Evolutionary conservation across 2,797 vertebrate genomes (phyloP).

Genomic region (Argyrosomus regius): DNA sequence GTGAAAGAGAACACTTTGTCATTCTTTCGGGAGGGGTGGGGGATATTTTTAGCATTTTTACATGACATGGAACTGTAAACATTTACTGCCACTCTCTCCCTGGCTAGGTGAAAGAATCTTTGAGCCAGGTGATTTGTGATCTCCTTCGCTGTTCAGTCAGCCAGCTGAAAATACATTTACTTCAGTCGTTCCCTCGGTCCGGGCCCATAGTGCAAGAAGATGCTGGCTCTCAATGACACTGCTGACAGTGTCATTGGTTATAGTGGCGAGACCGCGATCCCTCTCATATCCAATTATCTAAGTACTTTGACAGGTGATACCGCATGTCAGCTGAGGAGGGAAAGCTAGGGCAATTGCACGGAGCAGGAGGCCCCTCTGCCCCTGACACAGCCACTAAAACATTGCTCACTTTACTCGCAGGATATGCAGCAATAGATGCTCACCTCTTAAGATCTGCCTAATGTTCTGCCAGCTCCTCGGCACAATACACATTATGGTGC

Average conservation of each 20-base stretch:
- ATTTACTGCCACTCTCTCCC: conserved; percentile 70
- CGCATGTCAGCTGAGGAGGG: conserved; percentile 92
- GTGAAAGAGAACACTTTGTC: conserved; percentile 71
- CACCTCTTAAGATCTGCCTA: conserved; percentile 89
- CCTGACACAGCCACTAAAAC: conserved; percentile 77
- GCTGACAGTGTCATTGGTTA: conserved; percentile 81
- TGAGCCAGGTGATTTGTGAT: conserved; percentile 79
- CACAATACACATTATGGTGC: conserved; percentile 86
- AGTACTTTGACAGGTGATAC: conserved; percentile 93
- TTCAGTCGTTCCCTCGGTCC: conserved; percentile 68
- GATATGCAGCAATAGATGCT: conserved; percentile 88
- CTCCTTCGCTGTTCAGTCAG: conserved; percentile 77
- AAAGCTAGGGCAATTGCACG: conserved; percentile 69
- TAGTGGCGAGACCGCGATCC: conserved; percentile 80
- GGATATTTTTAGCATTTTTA: conserved; percentile 84
- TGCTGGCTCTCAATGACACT: conserved; percentile 73
- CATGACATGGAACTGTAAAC: conserved; percentile 79
- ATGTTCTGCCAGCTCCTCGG: conserved; percentile 85
- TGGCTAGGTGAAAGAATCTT: conserved; percentile 73
- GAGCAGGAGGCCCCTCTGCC: conserved; percentile 70
- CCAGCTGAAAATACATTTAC: conserved; percentile 76
- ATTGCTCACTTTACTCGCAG: conserved; percentile 93
- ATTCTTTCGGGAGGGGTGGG: conserved; percentile 57
- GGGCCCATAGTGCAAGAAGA: conserved; percentile 77
- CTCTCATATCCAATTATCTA: conserved; percentile 88